Conservation (phyloP, 2,888 invertebrate species). For the Drosophila siamana region DNA sequence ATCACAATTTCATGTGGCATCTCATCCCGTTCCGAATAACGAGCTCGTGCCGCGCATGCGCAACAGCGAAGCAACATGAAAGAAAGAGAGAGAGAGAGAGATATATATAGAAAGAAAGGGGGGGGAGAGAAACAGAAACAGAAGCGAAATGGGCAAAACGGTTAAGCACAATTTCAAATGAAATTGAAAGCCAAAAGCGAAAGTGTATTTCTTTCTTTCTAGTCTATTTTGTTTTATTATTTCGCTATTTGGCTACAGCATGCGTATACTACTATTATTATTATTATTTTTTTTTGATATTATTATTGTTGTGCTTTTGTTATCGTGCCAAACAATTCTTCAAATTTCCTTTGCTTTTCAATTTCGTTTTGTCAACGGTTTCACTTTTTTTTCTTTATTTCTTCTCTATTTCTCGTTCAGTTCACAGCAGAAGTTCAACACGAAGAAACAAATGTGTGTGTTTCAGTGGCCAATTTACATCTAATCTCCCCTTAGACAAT, state of each 20-base stretch:
- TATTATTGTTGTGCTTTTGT: constrained; percentile 23
- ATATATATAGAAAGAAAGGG: too few species aligned
- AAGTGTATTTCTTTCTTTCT: constrained; percentile 74
- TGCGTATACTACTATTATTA: constrained; percentile 8
- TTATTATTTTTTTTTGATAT: constrained; percentile 15
- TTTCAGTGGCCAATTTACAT: constrained; percentile 23
- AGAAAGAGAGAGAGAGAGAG: not conserved
- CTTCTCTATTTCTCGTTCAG: constrained; percentile 21
- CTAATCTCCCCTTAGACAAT: constrained; percentile 50
- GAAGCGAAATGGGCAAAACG: constrained; percentile 28
- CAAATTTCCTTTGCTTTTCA: constrained; percentile 70
- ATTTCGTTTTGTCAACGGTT: constrained; percentile 73
- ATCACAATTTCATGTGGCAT: constrained; percentile 18
- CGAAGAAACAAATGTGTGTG: constrained; percentile 4
- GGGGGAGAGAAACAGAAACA: constrained; percentile 9
- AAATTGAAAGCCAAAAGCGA: constrained; percentile 81
- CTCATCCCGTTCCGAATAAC: constrained; percentile 11
- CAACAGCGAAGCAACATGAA: constrained; percentile 19
- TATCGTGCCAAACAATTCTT: constrained; percentile 67
- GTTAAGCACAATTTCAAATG: constrained; percentile 67
- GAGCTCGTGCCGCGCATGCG: constrained; percentile 65
- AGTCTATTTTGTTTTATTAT: constrained; percentile 40
- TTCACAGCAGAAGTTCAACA: constrained; percentile 23
- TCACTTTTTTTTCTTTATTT: constrained; percentile 57
- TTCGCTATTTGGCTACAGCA: constrained; percentile 13